Conservation (phyloP, 2,797 vertebrate genomes). For the Cottoperca gobio region DNA sequence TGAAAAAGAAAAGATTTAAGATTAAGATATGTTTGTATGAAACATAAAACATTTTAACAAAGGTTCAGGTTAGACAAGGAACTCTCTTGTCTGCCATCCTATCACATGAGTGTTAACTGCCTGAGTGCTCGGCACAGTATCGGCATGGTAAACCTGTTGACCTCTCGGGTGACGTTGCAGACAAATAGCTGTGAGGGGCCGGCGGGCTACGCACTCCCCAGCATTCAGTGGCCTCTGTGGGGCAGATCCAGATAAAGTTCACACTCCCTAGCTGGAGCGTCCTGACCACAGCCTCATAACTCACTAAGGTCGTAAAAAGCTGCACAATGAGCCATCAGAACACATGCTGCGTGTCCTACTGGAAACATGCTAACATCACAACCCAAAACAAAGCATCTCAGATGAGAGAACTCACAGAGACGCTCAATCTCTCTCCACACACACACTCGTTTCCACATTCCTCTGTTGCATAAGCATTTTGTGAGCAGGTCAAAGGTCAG, state of each 20-base stretch:
- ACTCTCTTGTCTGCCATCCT: conserved; percentile 35
- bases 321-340: conserved; percentile 30
- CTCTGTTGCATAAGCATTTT: conserved; percentile 50
- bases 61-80: conserved; percentile 34
- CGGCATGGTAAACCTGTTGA: conserved; percentile 56
- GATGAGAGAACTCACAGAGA: neutral
- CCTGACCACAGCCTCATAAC: conserved; percentile 53
- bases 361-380: conserved; percentile 40
- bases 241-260: conserved; percentile 46
- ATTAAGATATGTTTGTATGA: conserved; percentile 10
- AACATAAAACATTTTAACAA: conserved; percentile 6
- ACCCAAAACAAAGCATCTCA: conserved; percentile 28
- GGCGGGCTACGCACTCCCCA: conserved; percentile 5
- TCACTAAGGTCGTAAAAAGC: conserved; percentile 46
- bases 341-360: neutral
- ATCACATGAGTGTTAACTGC: conserved; percentile 38
- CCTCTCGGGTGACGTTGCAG: conserved; percentile 51
- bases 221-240: conserved; percentile 20
- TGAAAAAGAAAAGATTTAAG: neutral
- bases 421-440: neutral
- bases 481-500: conserved; percentile 61
- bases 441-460: conserved; percentile 37
- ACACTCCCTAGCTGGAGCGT: conserved; percentile 2
- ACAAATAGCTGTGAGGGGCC: conserved; percentile 28
- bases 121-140: conserved; percentile 45